Conservation (phyloP, 2,797 vertebrate genomes). For the Rhinella marina region DNA sequence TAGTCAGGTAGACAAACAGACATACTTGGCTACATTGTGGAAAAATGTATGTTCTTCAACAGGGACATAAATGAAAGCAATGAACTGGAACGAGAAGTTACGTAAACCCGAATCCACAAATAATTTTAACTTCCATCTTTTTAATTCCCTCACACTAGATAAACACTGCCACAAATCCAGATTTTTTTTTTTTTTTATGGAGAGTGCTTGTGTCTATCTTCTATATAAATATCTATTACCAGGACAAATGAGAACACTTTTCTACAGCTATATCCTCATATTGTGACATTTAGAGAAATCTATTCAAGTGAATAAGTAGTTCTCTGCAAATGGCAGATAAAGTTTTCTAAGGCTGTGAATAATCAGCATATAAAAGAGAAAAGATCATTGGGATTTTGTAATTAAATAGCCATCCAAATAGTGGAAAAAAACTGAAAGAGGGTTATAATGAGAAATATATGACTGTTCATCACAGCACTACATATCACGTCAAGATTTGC, state of each 20-base stretch:
- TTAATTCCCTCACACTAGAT: slow-evolving; percentile 23
- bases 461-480: too few relatives aligned
- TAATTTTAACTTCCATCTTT: slow-evolving; percentile 19
- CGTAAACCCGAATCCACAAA: neutral
- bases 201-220: slow-evolving; percentile 20
- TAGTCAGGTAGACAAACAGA: neutral
- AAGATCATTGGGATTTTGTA: neutral
- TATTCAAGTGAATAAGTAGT: slow-evolving; percentile 18
- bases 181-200: neutral
- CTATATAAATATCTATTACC: slow-evolving; percentile 28
- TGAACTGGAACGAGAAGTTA: neutral
- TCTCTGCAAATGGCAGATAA: neutral
- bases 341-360: neutral
- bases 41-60: neutral
- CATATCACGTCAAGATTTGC: too few relatives aligned
- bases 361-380: neutral
- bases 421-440: too few relatives aligned
- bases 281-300: slow-evolving; percentile 40
- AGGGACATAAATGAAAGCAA: neutral
- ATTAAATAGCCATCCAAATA: neutral
- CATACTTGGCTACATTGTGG: too few relatives aligned
- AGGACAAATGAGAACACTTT: slow-evolving; percentile 7
- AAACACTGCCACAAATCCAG: neutral
- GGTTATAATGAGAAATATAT: neutral
- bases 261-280: slow-evolving; percentile 1